Evolutionary conservation across 2,888 invertebrate genomes (phyloP).

Genomic region (Morpho achilles): DNA sequence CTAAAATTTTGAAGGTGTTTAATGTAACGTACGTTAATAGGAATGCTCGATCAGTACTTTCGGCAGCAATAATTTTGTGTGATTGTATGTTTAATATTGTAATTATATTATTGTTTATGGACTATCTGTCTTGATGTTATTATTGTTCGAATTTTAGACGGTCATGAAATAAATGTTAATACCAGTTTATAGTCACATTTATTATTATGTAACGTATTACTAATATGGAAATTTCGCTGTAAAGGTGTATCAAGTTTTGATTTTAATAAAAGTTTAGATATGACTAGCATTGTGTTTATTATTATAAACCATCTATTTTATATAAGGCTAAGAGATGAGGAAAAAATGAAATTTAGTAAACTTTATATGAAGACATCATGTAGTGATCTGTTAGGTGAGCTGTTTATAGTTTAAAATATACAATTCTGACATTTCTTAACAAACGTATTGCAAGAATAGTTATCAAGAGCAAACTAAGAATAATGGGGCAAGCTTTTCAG

Average conservation of each 20-base stretch:
- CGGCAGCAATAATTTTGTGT: slow-evolving; percentile 27
- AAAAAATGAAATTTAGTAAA: no score
- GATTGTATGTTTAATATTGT: slow-evolving; percentile 23
- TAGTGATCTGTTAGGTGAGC: no score
- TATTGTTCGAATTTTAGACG: neutral
- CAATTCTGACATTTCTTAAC: no score
- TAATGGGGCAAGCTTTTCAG: no score
- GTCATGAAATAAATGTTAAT: slow-evolving; percentile 25
- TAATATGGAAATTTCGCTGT: slow-evolving; percentile 64
- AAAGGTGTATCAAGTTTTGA: slow-evolving; percentile 71
- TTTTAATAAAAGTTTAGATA: slow-evolving; percentile 67
- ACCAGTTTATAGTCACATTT: slow-evolving; percentile 73
- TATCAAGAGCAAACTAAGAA: no score
- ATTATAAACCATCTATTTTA: neutral
- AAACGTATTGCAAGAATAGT: no score
- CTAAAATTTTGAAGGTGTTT: slow-evolving; percentile 22
- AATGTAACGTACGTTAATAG: slow-evolving; percentile 11
- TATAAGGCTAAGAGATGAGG: no score
- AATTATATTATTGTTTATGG: no score
- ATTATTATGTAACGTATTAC: slow-evolving; percentile 63
- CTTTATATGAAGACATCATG: no score
- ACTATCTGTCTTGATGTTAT: slow-evolving; percentile 23
- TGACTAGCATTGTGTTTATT: slow-evolving; percentile 41
- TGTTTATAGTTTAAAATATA: neutral
- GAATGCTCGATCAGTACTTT: slow-evolving; percentile 8